These are phyloP conservation scores for Lumbricus terrestris DNA, from an alignment of 2,888 invertebrate genomes.

Conservation along the genomic window DNA sequence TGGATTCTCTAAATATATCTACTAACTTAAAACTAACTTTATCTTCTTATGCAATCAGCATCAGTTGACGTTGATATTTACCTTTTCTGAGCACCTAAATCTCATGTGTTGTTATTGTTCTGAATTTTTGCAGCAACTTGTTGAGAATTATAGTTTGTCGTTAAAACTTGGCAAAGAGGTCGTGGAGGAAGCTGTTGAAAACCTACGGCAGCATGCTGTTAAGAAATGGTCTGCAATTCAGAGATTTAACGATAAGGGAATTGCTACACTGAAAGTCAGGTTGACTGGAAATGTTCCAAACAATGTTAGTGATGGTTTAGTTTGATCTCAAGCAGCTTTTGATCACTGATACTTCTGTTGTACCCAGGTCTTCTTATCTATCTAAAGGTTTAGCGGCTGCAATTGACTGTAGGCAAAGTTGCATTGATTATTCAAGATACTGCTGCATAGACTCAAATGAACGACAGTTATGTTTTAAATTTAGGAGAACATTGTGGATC, in stretches of 20 bases:
- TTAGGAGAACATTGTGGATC: neutral
- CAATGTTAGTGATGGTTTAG: constrained; percentile 30
- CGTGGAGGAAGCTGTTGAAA: constrained; percentile 65
- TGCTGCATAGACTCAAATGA: neutral
- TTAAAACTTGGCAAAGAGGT: constrained; percentile 64
- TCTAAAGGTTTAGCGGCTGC: neutral
- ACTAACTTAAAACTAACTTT: no score
- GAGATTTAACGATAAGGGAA: constrained; percentile 70
- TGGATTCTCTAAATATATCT: no score
- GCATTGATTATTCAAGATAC: neutral
- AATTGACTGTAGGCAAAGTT: neutral
- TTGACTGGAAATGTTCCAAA: constrained; percentile 63
- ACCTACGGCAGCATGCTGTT: constrained; percentile 71
- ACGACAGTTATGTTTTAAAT: neutral
- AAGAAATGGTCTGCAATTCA: constrained; percentile 72
- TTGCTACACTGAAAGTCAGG: constrained; percentile 73
- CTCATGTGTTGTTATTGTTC: neutral
- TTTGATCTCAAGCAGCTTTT: neutral
- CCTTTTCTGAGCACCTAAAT: no score
- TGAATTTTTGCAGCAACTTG: constrained; percentile 65
- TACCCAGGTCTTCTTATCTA: neutral
- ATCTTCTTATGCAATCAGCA: no score
- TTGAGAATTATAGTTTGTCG: constrained; percentile 65
- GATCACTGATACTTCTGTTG: neutral
- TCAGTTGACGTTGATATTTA: no score